Percentiles rank a stretch among this genome's conserved stretches.
phyloP scores from a whole-genome alignment of 2,797 vertebrate genomes.

The Bufotes viridis region DNA sequence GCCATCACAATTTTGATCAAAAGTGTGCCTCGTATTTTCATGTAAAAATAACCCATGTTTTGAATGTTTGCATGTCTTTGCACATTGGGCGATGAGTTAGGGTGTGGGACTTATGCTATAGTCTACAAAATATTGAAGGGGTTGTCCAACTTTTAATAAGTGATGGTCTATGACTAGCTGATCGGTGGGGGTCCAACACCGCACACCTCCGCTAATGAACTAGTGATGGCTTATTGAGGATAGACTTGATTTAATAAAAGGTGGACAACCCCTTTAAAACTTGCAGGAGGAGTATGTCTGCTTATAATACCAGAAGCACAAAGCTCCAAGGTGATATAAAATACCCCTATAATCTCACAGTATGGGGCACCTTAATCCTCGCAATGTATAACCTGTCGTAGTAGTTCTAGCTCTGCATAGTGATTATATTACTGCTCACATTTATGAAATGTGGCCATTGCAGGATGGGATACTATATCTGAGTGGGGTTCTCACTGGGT shows the following conservation, averaged over 20 bases:
- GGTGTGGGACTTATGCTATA: background rate
- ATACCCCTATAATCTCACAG: constrained; percentile 28
- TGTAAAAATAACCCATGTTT: too few relatives aligned
- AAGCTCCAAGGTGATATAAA: constrained; percentile 14
- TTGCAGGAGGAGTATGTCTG: background rate
- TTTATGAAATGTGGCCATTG: background rate
- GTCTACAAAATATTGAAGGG: background rate
- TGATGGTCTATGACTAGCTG: too few relatives aligned
- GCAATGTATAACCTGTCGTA: background rate
- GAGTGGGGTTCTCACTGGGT: too few relatives aligned
- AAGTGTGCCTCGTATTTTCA: too few relatives aligned
- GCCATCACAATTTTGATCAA: too few relatives aligned
- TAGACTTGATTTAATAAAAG: too few relatives aligned
- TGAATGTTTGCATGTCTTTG: too few relatives aligned
- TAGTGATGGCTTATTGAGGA: too few relatives aligned
- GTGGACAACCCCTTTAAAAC: background rate
- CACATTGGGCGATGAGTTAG: too few relatives aligned
- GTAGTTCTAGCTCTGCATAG: background rate
- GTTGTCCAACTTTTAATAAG: too few relatives aligned
- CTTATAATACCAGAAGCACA: constrained; percentile 1
- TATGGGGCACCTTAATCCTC: constrained; percentile 18
- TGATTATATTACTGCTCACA: background rate
- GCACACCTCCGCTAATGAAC: too few relatives aligned
- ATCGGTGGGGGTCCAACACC: too few relatives aligned
- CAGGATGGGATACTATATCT: background rate